Conservation (phyloP, 2,113 vertebrate genomes). For the Sphyrna mokarran region DNA sequence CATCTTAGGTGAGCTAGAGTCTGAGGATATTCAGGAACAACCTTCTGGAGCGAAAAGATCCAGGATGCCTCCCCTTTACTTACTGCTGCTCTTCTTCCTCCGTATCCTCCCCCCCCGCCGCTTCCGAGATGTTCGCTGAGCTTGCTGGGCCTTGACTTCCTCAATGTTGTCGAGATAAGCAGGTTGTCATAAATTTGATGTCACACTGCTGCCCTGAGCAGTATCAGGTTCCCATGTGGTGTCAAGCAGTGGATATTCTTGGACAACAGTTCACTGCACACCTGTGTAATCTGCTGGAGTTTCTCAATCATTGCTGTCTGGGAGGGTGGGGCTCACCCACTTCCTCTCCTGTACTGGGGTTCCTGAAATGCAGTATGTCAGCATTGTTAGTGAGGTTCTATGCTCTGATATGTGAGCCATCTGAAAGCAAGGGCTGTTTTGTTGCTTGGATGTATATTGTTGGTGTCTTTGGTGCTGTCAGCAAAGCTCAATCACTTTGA, state of each 20-base stretch:
- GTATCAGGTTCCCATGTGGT: too few species aligned
- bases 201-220: too few species aligned
- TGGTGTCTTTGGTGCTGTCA: neutral
- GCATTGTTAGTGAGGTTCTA: neutral
- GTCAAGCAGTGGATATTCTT: neutral
- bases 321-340: neutral
- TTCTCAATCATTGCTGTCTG: neutral
- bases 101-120: too few species aligned
- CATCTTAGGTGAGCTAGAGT: too few species aligned
- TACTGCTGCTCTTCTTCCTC: too few species aligned
- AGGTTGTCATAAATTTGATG: too few species aligned
- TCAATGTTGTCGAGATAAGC: too few species aligned
- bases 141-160: too few species aligned
- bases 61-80: too few species aligned
- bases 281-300: neutral
- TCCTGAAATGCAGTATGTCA: neutral
- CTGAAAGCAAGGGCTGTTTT: neutral
- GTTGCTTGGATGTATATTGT: neutral
- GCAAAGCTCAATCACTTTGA: neutral
- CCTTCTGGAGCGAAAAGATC: too few species aligned
- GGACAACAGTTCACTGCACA: neutral
- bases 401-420: neutral
- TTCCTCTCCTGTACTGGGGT: neutral
- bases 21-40: too few species aligned
- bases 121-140: too few species aligned